These are phyloP conservation scores for Chesias legatella DNA, from an alignment of 2,888 invertebrate genomes.

Conservation along the genomic window DNA sequence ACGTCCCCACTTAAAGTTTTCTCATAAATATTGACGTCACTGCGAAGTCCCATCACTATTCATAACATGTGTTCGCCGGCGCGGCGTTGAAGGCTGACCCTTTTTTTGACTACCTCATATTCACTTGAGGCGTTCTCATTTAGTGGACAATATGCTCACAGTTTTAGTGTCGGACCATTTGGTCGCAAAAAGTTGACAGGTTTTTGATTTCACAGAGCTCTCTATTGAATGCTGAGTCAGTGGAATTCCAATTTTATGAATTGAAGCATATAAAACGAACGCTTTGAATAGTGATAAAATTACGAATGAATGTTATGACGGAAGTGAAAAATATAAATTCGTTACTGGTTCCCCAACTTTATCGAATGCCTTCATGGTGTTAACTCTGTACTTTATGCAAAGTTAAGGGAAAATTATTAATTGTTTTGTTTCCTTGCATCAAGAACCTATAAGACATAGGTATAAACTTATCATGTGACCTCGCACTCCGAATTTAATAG, in stretches of 20 bases:
- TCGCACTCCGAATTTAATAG: too few relatives aligned
- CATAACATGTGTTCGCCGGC: constrained; percentile 43
- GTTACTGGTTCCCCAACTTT: too few relatives aligned
- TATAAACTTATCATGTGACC: too few relatives aligned
- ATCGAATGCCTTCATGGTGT: too few relatives aligned
- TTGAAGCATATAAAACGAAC: constrained; percentile 7
- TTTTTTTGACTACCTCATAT: constrained; percentile 44
- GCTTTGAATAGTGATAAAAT: not conserved
- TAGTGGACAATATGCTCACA: constrained; percentile 30
- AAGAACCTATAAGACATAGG: too few relatives aligned
- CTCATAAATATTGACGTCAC: constrained; percentile 53
- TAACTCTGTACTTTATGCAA: too few relatives aligned
- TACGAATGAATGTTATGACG: too few relatives aligned
- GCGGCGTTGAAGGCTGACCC: constrained; percentile 36
- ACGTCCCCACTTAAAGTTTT: constrained; percentile 40
- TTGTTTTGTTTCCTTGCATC: too few relatives aligned
- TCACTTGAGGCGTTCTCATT: constrained; percentile 29
- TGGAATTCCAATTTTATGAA: too few relatives aligned
- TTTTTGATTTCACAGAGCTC: constrained; percentile 18
- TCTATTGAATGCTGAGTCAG: constrained; percentile 18
- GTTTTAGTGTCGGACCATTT: constrained; percentile 28
- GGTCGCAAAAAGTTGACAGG: constrained; percentile 21
- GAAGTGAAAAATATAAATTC: too few relatives aligned
- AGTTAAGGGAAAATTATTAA: too few relatives aligned
- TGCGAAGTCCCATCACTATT: constrained; percentile 41